Conservation (phyloP, 92 coral and sea anemone species). For the Epizoanthus stellaris region DNA sequence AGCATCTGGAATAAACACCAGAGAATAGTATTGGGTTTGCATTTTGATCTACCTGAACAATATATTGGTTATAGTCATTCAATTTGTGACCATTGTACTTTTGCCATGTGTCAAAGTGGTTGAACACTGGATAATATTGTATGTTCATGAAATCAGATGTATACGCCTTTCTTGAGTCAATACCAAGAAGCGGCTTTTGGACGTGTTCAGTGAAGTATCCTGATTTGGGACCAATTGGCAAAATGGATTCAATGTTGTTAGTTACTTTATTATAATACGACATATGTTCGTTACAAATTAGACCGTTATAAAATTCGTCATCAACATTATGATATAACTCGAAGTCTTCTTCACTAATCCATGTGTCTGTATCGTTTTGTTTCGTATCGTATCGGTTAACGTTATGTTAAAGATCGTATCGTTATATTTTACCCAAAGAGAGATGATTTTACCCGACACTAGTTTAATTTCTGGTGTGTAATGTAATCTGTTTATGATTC, state of each 20-base stretch:
- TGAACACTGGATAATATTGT: too few species aligned
- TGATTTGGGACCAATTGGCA: slow-evolving; percentile 1
- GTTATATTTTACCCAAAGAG: not conserved
- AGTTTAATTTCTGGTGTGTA: not conserved
- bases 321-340: not conserved
- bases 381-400: not conserved
- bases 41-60: too few species aligned
- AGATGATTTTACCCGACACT: slow-evolving; percentile 19
- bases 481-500: not conserved
- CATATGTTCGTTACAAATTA: not conserved
- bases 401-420: not conserved
- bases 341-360: slow-evolving; percentile 5
- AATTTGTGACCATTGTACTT: not conserved
- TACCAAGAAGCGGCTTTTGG: not conserved
- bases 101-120: not conserved
- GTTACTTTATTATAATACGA: slow-evolving; percentile 9
- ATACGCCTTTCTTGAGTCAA: slow-evolving; percentile 34
- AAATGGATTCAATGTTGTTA: not conserved
- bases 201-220: not conserved
- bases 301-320: not conserved
- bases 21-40: too few species aligned
- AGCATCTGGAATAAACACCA: too few species aligned
- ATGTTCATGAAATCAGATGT: too few species aligned
- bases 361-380: slow-evolving; percentile 15
- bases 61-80: slow-evolving; percentile 5